These are phyloP conservation scores for Hirudinaria manillensis DNA, from an alignment of 2,888 invertebrate genomes.

Conservation along the genomic window DNA sequence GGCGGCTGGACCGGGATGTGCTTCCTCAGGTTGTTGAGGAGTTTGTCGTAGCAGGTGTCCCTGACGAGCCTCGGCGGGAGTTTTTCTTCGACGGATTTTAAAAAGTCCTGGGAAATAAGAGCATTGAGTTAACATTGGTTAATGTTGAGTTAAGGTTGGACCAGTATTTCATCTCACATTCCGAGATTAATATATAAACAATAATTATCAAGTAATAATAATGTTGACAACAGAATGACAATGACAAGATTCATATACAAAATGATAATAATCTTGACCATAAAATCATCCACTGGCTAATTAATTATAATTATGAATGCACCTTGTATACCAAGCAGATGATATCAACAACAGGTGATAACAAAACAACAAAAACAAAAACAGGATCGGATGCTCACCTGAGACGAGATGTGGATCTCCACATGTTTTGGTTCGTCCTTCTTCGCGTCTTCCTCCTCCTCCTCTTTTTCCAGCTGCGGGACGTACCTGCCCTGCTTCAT, in stretches of 20 bases:
- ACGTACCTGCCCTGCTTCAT: constrained; percentile 50
- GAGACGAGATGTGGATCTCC: constrained; percentile 3
- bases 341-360: too few species aligned
- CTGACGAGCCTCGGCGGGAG: constrained; percentile 46
- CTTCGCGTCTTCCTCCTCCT: background rate
- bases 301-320: too few species aligned
- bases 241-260: too few species aligned
- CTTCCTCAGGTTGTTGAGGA: constrained; percentile 43
- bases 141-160: too few species aligned
- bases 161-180: too few species aligned
- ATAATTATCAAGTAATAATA: too few species aligned
- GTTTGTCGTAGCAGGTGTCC: constrained; percentile 51
- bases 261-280: too few species aligned
- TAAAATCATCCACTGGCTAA: too few species aligned
- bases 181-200: too few species aligned
- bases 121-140: background rate
- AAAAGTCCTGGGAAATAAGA: constrained; percentile 35
- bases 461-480: background rate
- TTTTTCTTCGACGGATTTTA: constrained; percentile 42
- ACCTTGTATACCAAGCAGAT: too few species aligned
- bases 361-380: too few species aligned
- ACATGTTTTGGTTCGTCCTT: background rate
- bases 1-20: constrained; percentile 26
- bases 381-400: background rate
- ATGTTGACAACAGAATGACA: too few species aligned